phyloP scores from a whole-genome alignment of 2,797 vertebrate species.

The Natrix natrix region DNA sequence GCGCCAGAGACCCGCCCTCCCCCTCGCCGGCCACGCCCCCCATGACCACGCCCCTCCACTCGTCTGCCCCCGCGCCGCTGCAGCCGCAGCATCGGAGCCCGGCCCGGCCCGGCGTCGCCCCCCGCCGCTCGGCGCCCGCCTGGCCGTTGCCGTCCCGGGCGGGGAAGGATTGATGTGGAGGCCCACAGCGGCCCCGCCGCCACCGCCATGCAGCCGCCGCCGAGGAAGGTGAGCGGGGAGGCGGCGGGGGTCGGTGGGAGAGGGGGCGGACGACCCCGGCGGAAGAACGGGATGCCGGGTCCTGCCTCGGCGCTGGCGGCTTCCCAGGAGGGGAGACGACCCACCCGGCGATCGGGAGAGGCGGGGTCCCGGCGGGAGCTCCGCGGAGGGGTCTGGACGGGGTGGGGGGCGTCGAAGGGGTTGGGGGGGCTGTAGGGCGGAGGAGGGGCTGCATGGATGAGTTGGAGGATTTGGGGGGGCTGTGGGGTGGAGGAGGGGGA shows the following conservation, averaged over 20 bases:
- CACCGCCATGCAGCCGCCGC: slow-evolving; percentile 94
- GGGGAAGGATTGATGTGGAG: slow-evolving; percentile 74
- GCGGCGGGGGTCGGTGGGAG: slow-evolving; percentile 69
- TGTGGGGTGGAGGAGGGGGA: background rate
- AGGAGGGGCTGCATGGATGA: too few relatives aligned
- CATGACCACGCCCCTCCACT: background rate
- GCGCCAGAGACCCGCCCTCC: background rate
- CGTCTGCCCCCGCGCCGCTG: background rate
- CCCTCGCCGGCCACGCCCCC: background rate
- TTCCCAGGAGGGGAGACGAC: background rate
- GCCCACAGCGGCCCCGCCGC: slow-evolving; percentile 74
- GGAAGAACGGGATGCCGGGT: background rate
- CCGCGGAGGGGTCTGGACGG: background rate
- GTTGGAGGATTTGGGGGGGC: too few relatives aligned
- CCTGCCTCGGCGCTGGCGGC: background rate
- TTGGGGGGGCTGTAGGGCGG: background rate
- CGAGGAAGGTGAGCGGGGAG: slow-evolving; percentile 87
- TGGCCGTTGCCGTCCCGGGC: slow-evolving; percentile 63
- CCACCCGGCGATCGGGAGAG: background rate
- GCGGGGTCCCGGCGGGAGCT: background rate
- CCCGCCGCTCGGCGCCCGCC: slow-evolving; percentile 32
- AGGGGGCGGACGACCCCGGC: background rate
- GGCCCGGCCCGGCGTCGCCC: background rate
- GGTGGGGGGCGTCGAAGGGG: background rate
- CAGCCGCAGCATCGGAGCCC: background rate